phyloP scores from a whole-genome alignment of 2,888 invertebrate species.

The Ornithoptera priamus region DNA sequence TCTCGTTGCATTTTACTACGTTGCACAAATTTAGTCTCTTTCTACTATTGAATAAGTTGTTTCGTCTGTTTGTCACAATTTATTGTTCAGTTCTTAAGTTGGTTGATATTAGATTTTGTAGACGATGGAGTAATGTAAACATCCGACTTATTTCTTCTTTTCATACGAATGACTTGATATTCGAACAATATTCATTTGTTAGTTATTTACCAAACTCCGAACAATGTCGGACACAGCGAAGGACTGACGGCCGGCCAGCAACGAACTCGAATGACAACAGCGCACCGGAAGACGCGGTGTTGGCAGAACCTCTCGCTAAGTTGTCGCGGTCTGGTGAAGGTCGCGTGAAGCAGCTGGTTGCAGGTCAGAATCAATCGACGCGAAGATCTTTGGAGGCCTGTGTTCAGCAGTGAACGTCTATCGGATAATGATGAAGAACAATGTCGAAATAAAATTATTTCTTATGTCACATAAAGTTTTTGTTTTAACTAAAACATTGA shows the following conservation, averaged over 20 bases:
- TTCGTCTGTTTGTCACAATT: background rate
- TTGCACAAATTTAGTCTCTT: conserved; percentile 30
- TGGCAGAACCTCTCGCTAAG: too few relatives aligned
- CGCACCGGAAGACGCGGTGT: too few relatives aligned
- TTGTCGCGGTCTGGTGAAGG: too few relatives aligned
- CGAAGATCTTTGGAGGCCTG: too few relatives aligned
- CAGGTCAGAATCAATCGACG: too few relatives aligned
- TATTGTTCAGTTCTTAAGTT: background rate
- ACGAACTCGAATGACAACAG: too few relatives aligned
- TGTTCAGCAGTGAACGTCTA: too few relatives aligned
- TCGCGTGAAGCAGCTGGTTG: too few relatives aligned
- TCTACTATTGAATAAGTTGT: conserved; percentile 10
- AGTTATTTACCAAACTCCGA: conserved; percentile 4
- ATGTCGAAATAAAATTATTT: conserved; percentile 21
- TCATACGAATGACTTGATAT: conserved; percentile 7
- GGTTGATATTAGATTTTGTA: conserved; percentile 36
- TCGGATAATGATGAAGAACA: background rate
- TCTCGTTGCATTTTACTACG: conserved; percentile 42
- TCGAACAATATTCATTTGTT: conserved; percentile 13
- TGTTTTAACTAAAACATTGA: conserved; percentile 5
- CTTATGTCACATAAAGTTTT: conserved; percentile 11
- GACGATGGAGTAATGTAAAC: conserved; percentile 39
- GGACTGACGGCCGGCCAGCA: too few relatives aligned
- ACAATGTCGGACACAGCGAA: too few relatives aligned
- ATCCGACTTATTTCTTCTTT: conserved; percentile 50